phyloP scores from a whole-genome alignment of 2,797 vertebrate genomes.

The Sternarchorhynchus goeldii region DNA sequence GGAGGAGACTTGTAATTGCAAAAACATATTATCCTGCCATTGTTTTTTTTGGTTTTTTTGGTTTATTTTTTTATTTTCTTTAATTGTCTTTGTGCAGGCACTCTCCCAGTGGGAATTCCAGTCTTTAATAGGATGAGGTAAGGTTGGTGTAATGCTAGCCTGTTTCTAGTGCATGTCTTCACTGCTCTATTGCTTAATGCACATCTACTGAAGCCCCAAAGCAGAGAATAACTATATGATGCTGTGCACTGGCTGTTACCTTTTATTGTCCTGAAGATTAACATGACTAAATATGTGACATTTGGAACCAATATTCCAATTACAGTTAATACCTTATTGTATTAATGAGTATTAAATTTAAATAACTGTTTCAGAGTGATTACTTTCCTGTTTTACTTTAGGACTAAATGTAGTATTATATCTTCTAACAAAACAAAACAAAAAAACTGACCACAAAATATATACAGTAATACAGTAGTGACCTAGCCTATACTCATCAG shows the following conservation, averaged over 20 bases:
- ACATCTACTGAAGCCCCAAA: conserved; percentile 10
- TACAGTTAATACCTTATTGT: background rate
- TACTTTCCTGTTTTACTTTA: background rate
- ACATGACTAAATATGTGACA: background rate
- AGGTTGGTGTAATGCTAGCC: conserved; percentile 66
- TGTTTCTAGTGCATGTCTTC: conserved; percentile 34
- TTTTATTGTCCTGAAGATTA: background rate
- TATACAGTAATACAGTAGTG: background rate
- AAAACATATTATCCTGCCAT: conserved; percentile 49
- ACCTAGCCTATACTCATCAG: background rate
- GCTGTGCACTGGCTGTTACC: background rate
- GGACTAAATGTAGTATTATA: background rate
- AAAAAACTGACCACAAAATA: background rate
- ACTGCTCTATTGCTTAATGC: conserved; percentile 19
- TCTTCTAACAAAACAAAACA: too few species aligned
- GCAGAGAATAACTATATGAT: background rate
- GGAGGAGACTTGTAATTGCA: conserved; percentile 54
- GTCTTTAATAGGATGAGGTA: conserved; percentile 67
- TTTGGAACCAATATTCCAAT: conserved; percentile 4
- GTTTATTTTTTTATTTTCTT: conserved; percentile 49
- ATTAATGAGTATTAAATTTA: background rate
- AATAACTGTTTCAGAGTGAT: background rate
- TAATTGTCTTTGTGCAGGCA: conserved; percentile 54
- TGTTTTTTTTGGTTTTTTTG: conserved; percentile 37
- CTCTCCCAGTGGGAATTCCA: conserved; percentile 60